Evolutionary conservation across 2,888 invertebrate genomes (phyloP), one percentile per base, ranked within the genome.

Genomic region (Mycalesis mineus): DNA sequence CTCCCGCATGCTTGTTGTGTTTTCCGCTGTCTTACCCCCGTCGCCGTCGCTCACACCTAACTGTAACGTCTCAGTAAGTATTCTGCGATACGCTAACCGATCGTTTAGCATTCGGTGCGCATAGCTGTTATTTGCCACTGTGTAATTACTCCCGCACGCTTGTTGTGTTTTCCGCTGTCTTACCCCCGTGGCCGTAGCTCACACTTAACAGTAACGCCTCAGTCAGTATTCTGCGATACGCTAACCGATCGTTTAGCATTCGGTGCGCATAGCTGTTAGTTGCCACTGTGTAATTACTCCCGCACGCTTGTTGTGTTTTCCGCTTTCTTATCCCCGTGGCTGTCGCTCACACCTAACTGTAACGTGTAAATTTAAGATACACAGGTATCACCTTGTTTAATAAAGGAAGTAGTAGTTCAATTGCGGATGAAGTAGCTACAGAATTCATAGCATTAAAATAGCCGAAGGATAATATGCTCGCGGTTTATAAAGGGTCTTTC

Each of bases 91-190:
- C 51, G 42, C 48, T 3, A 60, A 36, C 41, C 44, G 50, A 57
- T 57, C 50, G 57, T 51, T 62, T 60, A 55, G 52, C 55, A 60
- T 60, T 60, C 62, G 47, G 52, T 40, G 45, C 54, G 41, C 60
- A 47, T 52, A 14, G 39, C 29, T 45, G 54, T 41, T 50, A 55
- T 48, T 50, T 57, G 53, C 57, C 53, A 52, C 29, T 50, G 40
- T 55, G 57, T 60, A 61, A 61, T 61, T 61, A 61, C 57, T 51
- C 13, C 41, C 9, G 47, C 55, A 57, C 57, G 57, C 39, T 45
- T 58, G 57, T 60, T 57, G 54, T 58, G 55, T 55, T 61, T 57
- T 55, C 57, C 47, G 58, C n/a, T 50, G 50, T 55, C 57, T 57
- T 57, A 51, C 57, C 40, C 47, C n/a, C 14, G 14, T 15, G 42